These are phyloP conservation scores for Panthera tigris DNA, from an alignment of 2,113 vertebrate species.

Conservation along the genomic window DNA sequence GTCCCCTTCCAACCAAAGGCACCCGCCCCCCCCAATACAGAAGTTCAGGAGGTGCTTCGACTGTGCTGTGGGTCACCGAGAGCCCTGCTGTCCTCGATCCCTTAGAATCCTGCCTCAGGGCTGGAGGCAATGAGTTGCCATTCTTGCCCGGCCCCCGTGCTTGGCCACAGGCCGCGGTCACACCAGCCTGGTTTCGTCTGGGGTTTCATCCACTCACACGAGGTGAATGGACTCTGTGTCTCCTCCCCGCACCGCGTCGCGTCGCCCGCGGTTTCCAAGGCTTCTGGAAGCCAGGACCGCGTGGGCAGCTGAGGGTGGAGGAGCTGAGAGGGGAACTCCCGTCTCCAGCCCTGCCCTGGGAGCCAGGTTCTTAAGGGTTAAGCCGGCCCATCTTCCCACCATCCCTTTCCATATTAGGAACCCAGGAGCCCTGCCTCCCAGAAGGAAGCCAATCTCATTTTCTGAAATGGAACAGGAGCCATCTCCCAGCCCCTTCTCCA, in stretches of 20 bases:
- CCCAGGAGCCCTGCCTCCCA: not conserved
- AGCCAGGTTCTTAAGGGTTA: not conserved
- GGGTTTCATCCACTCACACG: not conserved
- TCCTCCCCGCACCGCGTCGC: not conserved
- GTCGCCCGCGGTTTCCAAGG: not conserved
- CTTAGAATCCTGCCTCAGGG: not conserved
- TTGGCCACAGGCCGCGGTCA: not conserved
- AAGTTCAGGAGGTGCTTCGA: not conserved
- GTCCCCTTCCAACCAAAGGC: not conserved
- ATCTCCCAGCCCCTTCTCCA: not conserved
- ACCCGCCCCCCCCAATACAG: not conserved
- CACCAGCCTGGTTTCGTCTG: not conserved
- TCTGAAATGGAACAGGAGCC: not conserved
- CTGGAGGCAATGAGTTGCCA: not conserved
- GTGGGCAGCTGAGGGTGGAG: not conserved
- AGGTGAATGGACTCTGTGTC: not conserved
- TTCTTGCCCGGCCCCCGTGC: no score
- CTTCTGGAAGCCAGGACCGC: not conserved
- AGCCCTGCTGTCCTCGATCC: accelerated
- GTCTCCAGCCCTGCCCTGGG: not conserved
- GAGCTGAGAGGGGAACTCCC: not conserved
- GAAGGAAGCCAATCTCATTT: not conserved
- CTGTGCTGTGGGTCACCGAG: not conserved
- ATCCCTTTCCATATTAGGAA: not conserved
- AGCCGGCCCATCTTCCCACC: not conserved